Base-by-base conservation (phyloP, 2,888 invertebrate genomes). In the Amorpha juglandis region DNA sequence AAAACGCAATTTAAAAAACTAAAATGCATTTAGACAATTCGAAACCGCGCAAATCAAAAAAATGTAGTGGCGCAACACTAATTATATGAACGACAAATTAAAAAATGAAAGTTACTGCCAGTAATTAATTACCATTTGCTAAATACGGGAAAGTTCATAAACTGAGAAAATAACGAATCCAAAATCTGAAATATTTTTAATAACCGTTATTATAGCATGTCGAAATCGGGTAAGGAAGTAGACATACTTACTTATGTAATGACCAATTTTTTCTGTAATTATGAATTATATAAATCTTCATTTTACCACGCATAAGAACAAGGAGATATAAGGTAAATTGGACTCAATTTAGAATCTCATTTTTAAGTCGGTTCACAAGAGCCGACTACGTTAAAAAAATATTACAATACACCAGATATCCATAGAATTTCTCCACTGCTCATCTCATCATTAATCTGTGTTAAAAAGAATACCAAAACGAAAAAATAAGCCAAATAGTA, bases 61-160 rank as follows among this genome's bases (percentile, higher is more conserved):
- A 19, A 42, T 58, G 19, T 19, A 58, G 6, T 58, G 38, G 19
- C 58, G 58, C 38, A 58, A 58, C 55, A 55, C 19, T 42, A 16
- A 55, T 55, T 58, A 58, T 19, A 42, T 19, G 58, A 58, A 33
- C 35, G 6, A 58, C 42, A 35, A 38, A 38, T 58, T 42, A 58
- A 58, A 42, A 58, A 58, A 58, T 16, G 58, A 58, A 58, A 58
- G 58, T 58, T 12, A 12, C 38, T 19, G 12, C 19, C 58, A 19
- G 38, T 42, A 58, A 58, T 42, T 58, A 58, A 58, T 58, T 42
- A 58, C 0, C 38, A 38, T 42, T 58, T 19, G 42, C 58, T 58
- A 42, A 52, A 33, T 27, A 52, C 52, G 50, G 9, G 19, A 50
- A 50, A 2, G 52, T 52, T 52, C 52, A 19, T 19, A 58, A 58